A percentile compares a stretch with the other conserved stretches of the same genome.
Conservation (phyloP, 2,888 invertebrate genomes). For the Callimorpha dominula region DNA sequence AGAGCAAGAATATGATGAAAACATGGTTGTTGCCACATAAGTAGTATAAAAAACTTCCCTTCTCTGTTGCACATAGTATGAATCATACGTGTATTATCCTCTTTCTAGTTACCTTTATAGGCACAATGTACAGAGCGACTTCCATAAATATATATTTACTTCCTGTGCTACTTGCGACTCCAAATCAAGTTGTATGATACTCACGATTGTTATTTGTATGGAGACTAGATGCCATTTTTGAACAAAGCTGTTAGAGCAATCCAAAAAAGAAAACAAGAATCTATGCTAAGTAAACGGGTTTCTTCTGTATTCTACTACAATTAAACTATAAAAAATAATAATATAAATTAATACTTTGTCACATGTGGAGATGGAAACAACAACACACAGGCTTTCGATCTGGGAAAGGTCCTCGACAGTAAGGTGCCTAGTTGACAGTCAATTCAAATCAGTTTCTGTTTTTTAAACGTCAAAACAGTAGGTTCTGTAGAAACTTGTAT, state of each 20-base stretch:
- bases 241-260: background rate
- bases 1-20: no score
- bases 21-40: no score
- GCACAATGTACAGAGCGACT: conserved; percentile 32
- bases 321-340: no score
- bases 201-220: conserved; percentile 38
- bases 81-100: conserved; percentile 45
- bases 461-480: background rate
- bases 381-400: background rate
- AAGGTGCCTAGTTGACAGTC: background rate
- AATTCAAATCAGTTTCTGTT: background rate
- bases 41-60: background rate
- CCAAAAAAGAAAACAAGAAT: background rate
- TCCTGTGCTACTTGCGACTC: conserved; percentile 43
- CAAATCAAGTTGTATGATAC: conserved; percentile 35
- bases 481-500: no score
- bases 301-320: background rate
- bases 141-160: conserved; percentile 38
- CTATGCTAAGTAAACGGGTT: background rate
- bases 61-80: conserved; percentile 22
- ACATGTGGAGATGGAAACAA: no score
- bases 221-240: conserved; percentile 2
- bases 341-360: no score
- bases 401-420: background rate
- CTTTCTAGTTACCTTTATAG: conserved; percentile 47